phyloP scores from a whole-genome alignment of 2,888 invertebrate genomes.

The Chloroclysta siterata region DNA sequence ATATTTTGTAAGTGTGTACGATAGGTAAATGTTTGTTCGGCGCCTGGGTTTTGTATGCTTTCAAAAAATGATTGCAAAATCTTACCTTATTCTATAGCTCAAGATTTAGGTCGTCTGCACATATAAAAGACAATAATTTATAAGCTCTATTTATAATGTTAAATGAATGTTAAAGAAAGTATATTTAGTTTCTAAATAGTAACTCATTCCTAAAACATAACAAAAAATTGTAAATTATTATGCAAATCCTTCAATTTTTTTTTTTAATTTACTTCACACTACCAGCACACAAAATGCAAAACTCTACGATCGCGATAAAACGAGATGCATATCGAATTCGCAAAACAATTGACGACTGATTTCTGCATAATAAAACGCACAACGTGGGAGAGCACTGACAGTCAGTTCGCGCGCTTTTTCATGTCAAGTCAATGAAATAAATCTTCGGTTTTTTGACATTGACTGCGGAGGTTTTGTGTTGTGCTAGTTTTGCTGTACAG shows the following conservation, averaged over 20 bases:
- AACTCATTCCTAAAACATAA: no score
- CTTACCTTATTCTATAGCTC: no score
- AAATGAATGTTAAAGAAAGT: no score
- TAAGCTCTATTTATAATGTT: no score
- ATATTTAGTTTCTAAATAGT: no score
- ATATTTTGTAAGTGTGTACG: neutral
- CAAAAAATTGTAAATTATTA: no score
- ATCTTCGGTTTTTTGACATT: slow-evolving; percentile 16
- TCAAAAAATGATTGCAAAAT: no score
- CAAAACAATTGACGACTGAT: slow-evolving; percentile 25
- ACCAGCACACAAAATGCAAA: slow-evolving; percentile 14
- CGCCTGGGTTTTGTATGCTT: slow-evolving; percentile 3
- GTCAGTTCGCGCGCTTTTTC: slow-evolving; percentile 26
- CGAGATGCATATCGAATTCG: slow-evolving; percentile 19
- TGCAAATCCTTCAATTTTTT: neutral
- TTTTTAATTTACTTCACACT: slow-evolving; percentile 26
- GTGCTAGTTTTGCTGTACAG: slow-evolving; percentile 4
- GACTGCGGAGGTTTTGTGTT: slow-evolving; percentile 11
- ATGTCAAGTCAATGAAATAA: slow-evolving; percentile 18
- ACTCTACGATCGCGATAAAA: slow-evolving; percentile 21
- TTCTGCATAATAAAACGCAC: slow-evolving; percentile 26
- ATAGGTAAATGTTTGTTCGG: slow-evolving; percentile 10
- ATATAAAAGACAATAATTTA: no score
- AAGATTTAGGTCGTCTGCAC: no score
- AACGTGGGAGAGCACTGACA: slow-evolving; percentile 21